These are phyloP conservation scores for Drosophila kambysellisi DNA, from an alignment of 2,888 invertebrate genomes.

Conservation along the genomic window DNA sequence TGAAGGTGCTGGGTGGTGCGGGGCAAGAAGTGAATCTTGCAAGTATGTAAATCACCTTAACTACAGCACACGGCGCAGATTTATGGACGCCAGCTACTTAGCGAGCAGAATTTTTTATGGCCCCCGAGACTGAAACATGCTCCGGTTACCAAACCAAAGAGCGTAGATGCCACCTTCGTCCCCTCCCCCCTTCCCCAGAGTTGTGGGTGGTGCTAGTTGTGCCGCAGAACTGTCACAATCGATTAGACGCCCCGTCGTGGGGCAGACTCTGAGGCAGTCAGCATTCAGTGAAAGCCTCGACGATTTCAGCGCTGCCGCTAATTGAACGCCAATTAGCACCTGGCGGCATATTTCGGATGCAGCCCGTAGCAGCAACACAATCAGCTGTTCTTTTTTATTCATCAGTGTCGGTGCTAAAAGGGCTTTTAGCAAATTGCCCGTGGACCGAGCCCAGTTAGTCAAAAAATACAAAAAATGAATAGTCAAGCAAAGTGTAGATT, in stretches of 20 bases:
- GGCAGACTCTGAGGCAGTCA: background rate
- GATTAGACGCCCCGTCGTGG: conserved; percentile 13
- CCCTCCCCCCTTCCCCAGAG: background rate
- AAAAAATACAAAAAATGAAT: background rate
- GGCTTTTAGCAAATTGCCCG: conserved; percentile 29
- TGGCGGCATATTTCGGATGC: conserved; percentile 30
- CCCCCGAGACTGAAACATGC: conserved; percentile 41
- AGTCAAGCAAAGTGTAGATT: background rate
- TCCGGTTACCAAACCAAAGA: conserved; percentile 51
- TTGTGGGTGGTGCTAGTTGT: conserved; percentile 42
- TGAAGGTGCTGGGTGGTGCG: background rate
- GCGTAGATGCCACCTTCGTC: conserved; percentile 13
- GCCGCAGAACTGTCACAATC: conserved; percentile 48
- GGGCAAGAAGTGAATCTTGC: conserved; percentile 22
- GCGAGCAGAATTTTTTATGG: conserved; percentile 70
- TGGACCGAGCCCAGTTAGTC: background rate
- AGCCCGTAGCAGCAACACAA: conserved; percentile 8
- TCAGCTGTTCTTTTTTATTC: conserved; percentile 24
- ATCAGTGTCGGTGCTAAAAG: conserved; percentile 31
- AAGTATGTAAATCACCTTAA: conserved; percentile 76
- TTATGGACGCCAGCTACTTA: conserved; percentile 73
- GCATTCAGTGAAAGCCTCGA: conserved; percentile 42
- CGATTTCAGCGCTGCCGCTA: conserved; percentile 24
- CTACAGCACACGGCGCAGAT: conserved; percentile 67
- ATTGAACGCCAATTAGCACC: conserved; percentile 55